Conservation (phyloP, 2,113 vertebrate genomes). For the Grus americana region DNA sequence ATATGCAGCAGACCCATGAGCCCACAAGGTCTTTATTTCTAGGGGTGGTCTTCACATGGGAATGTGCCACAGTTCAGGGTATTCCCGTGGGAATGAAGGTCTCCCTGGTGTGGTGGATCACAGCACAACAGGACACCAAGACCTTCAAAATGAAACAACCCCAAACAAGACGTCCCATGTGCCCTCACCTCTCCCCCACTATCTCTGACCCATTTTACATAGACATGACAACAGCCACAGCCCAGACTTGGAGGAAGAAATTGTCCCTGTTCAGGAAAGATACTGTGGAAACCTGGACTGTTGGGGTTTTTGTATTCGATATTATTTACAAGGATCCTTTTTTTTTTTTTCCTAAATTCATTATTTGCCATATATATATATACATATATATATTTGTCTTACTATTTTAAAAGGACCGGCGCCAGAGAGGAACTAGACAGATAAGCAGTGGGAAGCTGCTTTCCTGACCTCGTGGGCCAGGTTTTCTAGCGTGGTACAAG, state of each 20-base stretch:
- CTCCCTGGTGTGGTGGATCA: not conserved
- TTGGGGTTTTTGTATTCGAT: not conserved
- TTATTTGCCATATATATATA: not conserved
- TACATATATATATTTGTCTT: not conserved
- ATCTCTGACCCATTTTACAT: not conserved
- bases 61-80: fast-evolving
- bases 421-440: not conserved
- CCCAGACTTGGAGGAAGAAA: not conserved
- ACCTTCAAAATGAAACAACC: not conserved
- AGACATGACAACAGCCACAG: not conserved
- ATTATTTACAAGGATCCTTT: not conserved
- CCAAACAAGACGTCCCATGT: not conserved
- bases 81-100: not conserved
- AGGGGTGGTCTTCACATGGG: fast-evolving
- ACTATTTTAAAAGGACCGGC: not conserved
- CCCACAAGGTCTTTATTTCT: not conserved
- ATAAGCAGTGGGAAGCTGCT: not conserved
- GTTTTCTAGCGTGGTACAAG: not conserved
- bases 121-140: fast-evolving
- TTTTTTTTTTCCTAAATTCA: not conserved
- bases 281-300: not conserved
- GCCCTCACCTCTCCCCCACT: fast-evolving
- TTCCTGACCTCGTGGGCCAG: not conserved
- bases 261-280: not conserved
- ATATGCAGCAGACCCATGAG: fast-evolving